Conservation (phyloP, 2,113 vertebrate genomes). For the Aegotheles bennettii region DNA sequence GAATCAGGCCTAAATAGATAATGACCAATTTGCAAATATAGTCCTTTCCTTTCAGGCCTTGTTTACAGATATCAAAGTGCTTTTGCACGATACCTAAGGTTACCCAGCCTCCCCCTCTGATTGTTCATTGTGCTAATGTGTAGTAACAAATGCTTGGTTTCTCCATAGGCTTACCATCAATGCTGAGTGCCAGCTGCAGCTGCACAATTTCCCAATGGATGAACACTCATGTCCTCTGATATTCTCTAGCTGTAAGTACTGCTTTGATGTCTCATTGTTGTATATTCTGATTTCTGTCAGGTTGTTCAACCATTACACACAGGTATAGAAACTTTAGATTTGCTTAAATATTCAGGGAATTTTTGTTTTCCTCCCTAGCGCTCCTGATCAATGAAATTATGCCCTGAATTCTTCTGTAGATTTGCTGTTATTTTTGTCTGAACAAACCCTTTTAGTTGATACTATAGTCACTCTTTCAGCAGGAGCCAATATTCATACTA, state of each 20-base stretch:
- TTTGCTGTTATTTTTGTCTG: neutral
- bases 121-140: neutral
- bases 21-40: neutral
- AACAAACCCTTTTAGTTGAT: neutral
- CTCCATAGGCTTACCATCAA: slow-evolving; percentile 89
- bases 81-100: neutral
- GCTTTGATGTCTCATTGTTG: neutral
- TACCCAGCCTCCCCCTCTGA: neutral
- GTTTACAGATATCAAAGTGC: neutral
- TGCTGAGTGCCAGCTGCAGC: slow-evolving; percentile 92
- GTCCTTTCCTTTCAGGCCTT: neutral
- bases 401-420: neutral
- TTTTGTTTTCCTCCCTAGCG: neutral
- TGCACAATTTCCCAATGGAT: slow-evolving; percentile 98
- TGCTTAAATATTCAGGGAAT: neutral
- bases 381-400: fast-evolving
- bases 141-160: slow-evolving; percentile 13
- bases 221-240: slow-evolving; percentile 93
- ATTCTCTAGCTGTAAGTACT: slow-evolving; percentile 97
- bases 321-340: neutral
- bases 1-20: neutral
- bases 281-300: neutral
- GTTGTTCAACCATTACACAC: too few species aligned
- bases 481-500: neutral
- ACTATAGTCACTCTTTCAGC: neutral